Evolutionary conservation across 2,113 vertebrate species (phyloP).

Genomic region (Apaloderma vittatum): DNA sequence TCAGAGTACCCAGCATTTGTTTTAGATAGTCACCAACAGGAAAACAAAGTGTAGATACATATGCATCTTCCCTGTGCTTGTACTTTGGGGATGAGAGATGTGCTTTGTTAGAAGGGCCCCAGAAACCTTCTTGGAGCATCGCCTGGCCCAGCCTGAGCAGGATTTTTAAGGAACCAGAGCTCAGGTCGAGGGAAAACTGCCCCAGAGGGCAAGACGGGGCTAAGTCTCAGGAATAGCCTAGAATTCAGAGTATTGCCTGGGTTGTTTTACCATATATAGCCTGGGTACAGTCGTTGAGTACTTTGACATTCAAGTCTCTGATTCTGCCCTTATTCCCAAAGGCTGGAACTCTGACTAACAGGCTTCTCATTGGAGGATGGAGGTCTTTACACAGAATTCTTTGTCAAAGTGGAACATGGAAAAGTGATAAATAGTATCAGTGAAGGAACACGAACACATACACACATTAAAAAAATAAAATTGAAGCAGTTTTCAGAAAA

Average conservation of each 20-base stretch:
- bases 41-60: background rate
- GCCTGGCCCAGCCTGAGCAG: background rate
- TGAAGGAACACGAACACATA: background rate
- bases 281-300: background rate
- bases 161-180: background rate
- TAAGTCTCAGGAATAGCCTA: background rate
- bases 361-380: background rate
- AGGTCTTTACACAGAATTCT: background rate
- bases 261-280: constrained; percentile 62
- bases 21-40: background rate
- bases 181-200: background rate
- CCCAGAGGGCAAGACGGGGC: background rate
- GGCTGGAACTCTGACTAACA: background rate
- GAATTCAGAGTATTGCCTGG: background rate
- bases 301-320: background rate
- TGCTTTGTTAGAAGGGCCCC: background rate
- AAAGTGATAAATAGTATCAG: background rate
- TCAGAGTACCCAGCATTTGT: background rate
- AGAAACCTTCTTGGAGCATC: background rate
- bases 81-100: background rate
- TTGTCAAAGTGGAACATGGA: background rate
- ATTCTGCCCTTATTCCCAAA: constrained; percentile 3
- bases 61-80: background rate
- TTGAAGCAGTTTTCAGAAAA: background rate
- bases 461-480: background rate